A percentile compares a stretch with the other conserved stretches of the same genome.
Evolutionary conservation across 64 coral and sea anemone species (phyloP).

Genomic region (Hydrozoanthus tunicans): DNA sequence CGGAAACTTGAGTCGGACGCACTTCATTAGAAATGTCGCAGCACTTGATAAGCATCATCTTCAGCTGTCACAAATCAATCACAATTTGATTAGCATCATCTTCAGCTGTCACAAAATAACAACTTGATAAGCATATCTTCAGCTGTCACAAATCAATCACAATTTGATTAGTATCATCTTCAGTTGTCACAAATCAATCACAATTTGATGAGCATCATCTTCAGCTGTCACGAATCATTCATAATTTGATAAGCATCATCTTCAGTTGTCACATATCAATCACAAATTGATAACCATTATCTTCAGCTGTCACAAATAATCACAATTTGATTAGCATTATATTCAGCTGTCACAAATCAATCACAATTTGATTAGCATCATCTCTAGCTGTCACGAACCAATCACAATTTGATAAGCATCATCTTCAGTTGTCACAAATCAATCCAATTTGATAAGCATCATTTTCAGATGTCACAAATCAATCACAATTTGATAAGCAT

Average conservation of each 20-base stretch:
- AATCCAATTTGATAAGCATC: constrained; percentile 66
- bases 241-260: constrained; percentile 77
- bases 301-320: constrained; percentile 61
- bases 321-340: not conserved
- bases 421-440: constrained; percentile 65
- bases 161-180: constrained; percentile 82
- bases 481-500: not conserved
- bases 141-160: constrained; percentile 39
- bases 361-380: not conserved
- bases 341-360: constrained; percentile 18
- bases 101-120: not conserved
- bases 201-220: not conserved
- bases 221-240: not conserved
- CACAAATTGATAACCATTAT: constrained; percentile 71
- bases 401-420: constrained; percentile 66
- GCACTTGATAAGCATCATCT: constrained; percentile 87
- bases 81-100: not conserved
- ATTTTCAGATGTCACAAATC: constrained; percentile 64
- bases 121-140: constrained; percentile 85
- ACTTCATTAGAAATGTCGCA: constrained; percentile 90
- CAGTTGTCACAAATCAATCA: constrained; percentile 41
- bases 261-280: constrained; percentile 53
- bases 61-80: constrained; percentile 53
- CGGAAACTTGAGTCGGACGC: constrained; percentile 75
- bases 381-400: not conserved